A percentile compares a stretch with the other conserved stretches of the same genome.
These are phyloP conservation scores for Lithodes maja DNA, from an alignment of 2,888 invertebrate species.

Conservation along the genomic window DNA sequence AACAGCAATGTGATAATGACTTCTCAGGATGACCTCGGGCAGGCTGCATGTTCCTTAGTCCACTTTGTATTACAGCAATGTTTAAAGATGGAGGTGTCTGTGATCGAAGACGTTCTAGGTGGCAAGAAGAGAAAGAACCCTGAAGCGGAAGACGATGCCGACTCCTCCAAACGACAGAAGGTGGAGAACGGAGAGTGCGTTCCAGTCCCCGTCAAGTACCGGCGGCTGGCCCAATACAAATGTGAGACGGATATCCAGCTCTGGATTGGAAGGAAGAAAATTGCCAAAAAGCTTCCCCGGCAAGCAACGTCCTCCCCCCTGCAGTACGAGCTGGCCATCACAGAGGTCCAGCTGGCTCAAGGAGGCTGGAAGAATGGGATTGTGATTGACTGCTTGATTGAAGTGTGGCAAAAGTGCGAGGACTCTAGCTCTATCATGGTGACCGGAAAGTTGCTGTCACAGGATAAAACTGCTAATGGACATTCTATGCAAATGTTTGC, in stretches of 20 bases:
- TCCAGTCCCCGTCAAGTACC: conserved; percentile 11
- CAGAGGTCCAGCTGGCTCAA: conserved; percentile 35
- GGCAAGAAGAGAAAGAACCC: conserved; percentile 27
- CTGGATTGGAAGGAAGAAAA: conserved; percentile 52
- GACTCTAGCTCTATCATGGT: conserved; percentile 34
- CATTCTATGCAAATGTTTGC: conserved; percentile 31
- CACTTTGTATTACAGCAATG: conserved; percentile 54
- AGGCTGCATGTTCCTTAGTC: conserved; percentile 41
- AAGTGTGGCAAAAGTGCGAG: conserved; percentile 51
- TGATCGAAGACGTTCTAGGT: conserved; percentile 6
- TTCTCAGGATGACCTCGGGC: conserved; percentile 39
- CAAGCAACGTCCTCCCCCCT: conserved; percentile 32
- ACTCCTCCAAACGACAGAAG: conserved; percentile 34
- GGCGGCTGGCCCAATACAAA: conserved; percentile 22
- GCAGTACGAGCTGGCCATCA: conserved; percentile 49
- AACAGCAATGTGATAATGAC: conserved; percentile 16
- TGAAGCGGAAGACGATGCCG: conserved; percentile 16
- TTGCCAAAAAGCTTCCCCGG: conserved; percentile 35
- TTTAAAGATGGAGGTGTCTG: conserved; percentile 48
- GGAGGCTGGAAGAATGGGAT: background rate
- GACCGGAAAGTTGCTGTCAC: conserved; percentile 38
- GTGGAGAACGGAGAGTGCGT: conserved; percentile 39
- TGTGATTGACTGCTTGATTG: conserved; percentile 22
- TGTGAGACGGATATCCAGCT: conserved; percentile 29
- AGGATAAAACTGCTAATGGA: background rate